Evolutionary conservation across 2,888 invertebrate genomes (phyloP).

Genomic region (Cetonia aurata): DNA sequence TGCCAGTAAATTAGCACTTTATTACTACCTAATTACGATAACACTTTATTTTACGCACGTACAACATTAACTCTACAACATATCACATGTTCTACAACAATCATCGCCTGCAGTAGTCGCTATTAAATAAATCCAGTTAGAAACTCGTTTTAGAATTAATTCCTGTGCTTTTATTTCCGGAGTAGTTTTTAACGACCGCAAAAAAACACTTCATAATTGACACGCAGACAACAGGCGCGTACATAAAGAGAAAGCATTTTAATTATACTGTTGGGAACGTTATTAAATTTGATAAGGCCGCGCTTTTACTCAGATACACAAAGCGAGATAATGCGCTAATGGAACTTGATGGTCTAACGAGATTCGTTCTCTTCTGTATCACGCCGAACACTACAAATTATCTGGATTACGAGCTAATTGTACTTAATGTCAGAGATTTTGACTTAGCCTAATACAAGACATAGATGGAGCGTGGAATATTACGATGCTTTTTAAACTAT

Average conservation of each 20-base stretch:
- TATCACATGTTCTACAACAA: too few species aligned
- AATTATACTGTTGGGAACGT: slow-evolving; percentile 21
- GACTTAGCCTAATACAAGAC: too few species aligned
- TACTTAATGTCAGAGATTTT: background rate
- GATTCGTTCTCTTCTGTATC: slow-evolving; percentile 6
- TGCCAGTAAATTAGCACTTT: too few species aligned
- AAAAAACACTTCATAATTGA: slow-evolving; percentile 5
- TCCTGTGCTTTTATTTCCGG: slow-evolving; percentile 6
- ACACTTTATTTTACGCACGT: too few species aligned
- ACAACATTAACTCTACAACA: too few species aligned
- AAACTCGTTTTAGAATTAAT: slow-evolving; percentile 2
- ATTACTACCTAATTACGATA: too few species aligned
- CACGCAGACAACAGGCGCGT: background rate
- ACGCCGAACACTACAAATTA: slow-evolving; percentile 16
- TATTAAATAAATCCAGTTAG: slow-evolving; percentile 6
- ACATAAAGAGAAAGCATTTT: slow-evolving; percentile 39
- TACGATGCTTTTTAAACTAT: too few species aligned
- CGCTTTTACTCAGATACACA: slow-evolving; percentile 18
- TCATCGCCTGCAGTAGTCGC: too few species aligned
- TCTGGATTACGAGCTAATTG: slow-evolving; percentile 9
- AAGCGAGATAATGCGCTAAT: slow-evolving; percentile 19
- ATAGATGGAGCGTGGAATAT: too few species aligned
- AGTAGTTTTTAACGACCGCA: slow-evolving; percentile 2
- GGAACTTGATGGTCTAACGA: slow-evolving; percentile 10
- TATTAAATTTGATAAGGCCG: slow-evolving; percentile 24